Evolutionary conservation across 1,140 invertebrate genomes (phyloP).

Genomic region (Pseudomyrmex flavicornis): DNA sequence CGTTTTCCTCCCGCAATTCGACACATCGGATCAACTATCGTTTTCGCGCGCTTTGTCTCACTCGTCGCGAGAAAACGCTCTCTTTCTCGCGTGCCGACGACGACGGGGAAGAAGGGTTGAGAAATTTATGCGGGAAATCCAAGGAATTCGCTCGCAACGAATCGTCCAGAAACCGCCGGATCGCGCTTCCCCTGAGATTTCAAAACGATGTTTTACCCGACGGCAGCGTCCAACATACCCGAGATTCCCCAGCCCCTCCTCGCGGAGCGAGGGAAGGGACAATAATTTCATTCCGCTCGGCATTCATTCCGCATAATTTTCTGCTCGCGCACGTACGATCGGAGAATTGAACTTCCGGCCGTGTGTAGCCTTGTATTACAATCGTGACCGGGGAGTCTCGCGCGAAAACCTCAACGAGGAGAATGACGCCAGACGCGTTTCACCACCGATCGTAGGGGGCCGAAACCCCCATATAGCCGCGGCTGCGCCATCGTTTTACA

Average conservation of each 20-base stretch:
- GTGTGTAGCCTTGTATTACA: slow-evolving; percentile 39
- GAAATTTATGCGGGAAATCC: slow-evolving; percentile 71
- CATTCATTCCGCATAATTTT: slow-evolving; percentile 57
- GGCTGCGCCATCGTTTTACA: slow-evolving; percentile 23
- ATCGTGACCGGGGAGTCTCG: slow-evolving; percentile 50
- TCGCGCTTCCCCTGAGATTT: slow-evolving; percentile 53
- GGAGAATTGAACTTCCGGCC: slow-evolving; percentile 55
- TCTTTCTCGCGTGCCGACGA: slow-evolving; percentile 1
- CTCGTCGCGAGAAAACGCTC: background rate
- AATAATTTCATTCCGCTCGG: slow-evolving; percentile 56
- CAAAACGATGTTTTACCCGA: slow-evolving; percentile 59
- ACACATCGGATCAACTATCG: slow-evolving; percentile 36
- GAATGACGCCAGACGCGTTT: slow-evolving; percentile 12
- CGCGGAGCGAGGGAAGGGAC: background rate
- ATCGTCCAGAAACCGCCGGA: slow-evolving; percentile 57
- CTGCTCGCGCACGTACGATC: slow-evolving; percentile 52
- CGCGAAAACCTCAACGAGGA: background rate
- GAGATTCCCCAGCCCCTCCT: slow-evolving; percentile 48
- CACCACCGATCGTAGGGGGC: background rate
- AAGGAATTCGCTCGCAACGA: slow-evolving; percentile 62
- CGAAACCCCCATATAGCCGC: slow-evolving; percentile 14
- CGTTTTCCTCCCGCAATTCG: background rate
- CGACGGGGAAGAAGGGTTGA: slow-evolving; percentile 14
- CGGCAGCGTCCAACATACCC: slow-evolving; percentile 34
- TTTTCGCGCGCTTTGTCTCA: slow-evolving; percentile 22